Percentiles rank a stretch among this genome's conserved stretches.
phyloP scores from a whole-genome alignment of 2,888 invertebrate species.

The Crioceris asparagi region DNA sequence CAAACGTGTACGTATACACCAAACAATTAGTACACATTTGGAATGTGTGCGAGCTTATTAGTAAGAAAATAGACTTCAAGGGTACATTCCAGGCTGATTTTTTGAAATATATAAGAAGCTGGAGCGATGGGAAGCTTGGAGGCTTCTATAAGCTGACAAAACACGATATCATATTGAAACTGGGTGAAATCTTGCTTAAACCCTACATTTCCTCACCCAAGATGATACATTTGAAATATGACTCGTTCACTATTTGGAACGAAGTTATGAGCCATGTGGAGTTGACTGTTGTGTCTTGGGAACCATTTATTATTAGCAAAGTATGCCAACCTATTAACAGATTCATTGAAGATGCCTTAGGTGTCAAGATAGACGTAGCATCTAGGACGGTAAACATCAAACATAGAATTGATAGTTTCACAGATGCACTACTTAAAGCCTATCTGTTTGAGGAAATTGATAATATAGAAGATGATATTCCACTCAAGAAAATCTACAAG shows the following conservation, averaged over 20 bases:
- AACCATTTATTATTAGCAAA: conserved; percentile 12
- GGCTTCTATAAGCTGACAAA: conserved; percentile 21
- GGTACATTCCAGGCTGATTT: too few species aligned
- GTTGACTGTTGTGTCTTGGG: conserved; percentile 15
- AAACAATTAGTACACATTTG: too few species aligned
- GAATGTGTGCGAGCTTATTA: too few species aligned
- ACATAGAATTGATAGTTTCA: conserved; percentile 6
- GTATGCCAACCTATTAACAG: conserved; percentile 15
- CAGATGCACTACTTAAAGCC: conserved; percentile 11
- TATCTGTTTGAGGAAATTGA: conserved; percentile 21
- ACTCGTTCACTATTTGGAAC: conserved; percentile 17
- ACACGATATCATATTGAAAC: conserved; percentile 20
- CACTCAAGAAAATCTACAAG: conserved; percentile 16
- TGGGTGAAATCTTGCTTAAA: conserved; percentile 19
- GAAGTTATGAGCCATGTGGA: conserved; percentile 16
- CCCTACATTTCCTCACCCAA: conserved; percentile 13
- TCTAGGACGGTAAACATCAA: conserved; percentile 3
- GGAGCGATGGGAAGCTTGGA: conserved; percentile 19
- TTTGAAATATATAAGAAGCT: conserved; percentile 19
- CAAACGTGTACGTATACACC: too few species aligned
- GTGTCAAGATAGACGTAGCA: conserved; percentile 8
- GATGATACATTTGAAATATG: conserved; percentile 5
- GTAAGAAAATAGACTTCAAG: too few species aligned
- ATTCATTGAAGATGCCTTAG: conserved; percentile 11
- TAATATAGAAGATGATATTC: conserved; percentile 11